Base-by-base conservation (phyloP, 1,140 invertebrate species). In the Ditylenchus dipsaci region DNA sequence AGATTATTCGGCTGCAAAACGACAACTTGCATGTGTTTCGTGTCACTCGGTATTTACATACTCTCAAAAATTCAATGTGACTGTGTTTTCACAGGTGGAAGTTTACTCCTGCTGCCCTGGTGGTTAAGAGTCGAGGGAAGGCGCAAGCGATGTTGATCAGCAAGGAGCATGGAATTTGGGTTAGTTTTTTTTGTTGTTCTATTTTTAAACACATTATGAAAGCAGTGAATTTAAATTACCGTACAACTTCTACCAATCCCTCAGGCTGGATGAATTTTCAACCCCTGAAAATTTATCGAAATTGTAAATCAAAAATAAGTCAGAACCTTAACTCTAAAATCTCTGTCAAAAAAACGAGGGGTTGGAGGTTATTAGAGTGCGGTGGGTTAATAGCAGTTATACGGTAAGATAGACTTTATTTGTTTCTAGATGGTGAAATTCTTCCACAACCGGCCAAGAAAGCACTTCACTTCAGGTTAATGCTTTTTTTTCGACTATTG, bases 151-250 rank as follows among this genome's bases (percentile, higher is more conserved):
- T 1, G 63, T 70, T 38, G 72, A 65, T n/a, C 29, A 45, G 13
- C 63, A 79, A 60, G 81, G 81, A n/a, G 75, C 75, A 1, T 82
- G 80, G 80, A 82, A 82, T 68, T 61, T 82, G 13, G 33, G 33
- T 38, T 38, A 5, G 33, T 11, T 11, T 38, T 38, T 38, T 38
- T 38, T 5, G 33, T 38, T 38, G n/a, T n/a, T n/a, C n/a, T n/a
- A n/a, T n/a, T n/a, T n/a, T n/a, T n/a, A n/a, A n/a, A n/a, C n/a
- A n/a, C n/a, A n/a, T n/a, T 73, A 76, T 49, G 75, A 73, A 63
- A 73, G 70, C 43, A 75, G 60, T 47, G 38, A 11, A 11, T 45
- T 45, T 45, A 45, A 11, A 45, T 11, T 45, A n/a, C 23, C 23
- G n/a, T 7, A 19, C 7, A 5, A 53, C n/a, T 61, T n/a, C 59